Base-by-base conservation (phyloP, 2,113 vertebrate genomes). In the Meriones unguiculatus region DNA sequence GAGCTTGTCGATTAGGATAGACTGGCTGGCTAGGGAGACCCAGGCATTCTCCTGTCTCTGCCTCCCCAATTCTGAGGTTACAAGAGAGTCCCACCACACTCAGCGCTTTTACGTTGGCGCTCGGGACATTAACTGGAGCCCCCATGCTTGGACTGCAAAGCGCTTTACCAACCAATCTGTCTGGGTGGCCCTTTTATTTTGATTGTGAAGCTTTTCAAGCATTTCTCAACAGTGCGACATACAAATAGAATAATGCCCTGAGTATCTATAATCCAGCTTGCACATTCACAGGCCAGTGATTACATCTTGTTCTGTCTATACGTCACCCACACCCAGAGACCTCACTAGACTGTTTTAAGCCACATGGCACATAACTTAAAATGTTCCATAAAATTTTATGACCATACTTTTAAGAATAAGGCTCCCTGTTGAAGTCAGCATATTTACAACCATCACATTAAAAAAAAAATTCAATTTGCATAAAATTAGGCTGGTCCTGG, bases 331-430 rank as follows among this genome's bases (percentile, higher is more conserved):
- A 90, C 41, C 75, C 59, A 75, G 35, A 90, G 59, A 20, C 72
- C 22, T 67, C 50, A 30, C 72, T 6, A 54, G 59, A 30, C 59
- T 28, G 10, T 92, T 75, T 75, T 62, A 91, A 81, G 72, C 32
- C 25, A 87, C 69, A 59, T 70, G 50, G 8, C 22, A 69, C 28
- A 28, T 32, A 67, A 78, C 50, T 80, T 89, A 11, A 76, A 90
- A 69, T 64, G 9, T 52, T 70, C 25, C 25, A 69, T n/a, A n/a
- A 54, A 64, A 35, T 86, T 69, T 84, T 88, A 28, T 32, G n/a
- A 76, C 18, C 38, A 32, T 87, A 92, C n/a, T 46, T 72, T 91
- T 95, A 93, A 93, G 15, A 67, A 72, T 80, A 78, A 87, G 22
- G 2, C 59, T 24, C 54, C 73, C 3, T 80, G 35, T 73, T 85